phyloP scores from a whole-genome alignment of 1,140 invertebrate species.

The Hylaeus anthracinus region DNA sequence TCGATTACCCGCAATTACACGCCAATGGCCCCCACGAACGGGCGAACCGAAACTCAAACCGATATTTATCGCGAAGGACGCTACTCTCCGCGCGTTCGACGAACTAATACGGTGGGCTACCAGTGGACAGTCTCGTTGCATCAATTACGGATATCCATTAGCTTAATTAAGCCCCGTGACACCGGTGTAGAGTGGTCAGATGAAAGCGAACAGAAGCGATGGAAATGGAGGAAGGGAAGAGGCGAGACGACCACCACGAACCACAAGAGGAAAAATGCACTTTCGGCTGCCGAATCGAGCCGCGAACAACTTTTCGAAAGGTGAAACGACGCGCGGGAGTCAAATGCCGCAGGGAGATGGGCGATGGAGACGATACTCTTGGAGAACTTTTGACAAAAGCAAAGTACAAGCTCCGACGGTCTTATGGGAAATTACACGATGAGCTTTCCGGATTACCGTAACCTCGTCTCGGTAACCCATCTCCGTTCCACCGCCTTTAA shows the following conservation, averaged over 20 bases:
- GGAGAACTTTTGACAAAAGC: constrained; percentile 55
- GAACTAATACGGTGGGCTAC: constrained; percentile 41
- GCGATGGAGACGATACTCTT: constrained; percentile 9
- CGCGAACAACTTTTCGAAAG: neutral
- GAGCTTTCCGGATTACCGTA: constrained; percentile 66
- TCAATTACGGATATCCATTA: constrained; percentile 66
- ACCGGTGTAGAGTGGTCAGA: constrained; percentile 18
- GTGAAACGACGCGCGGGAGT: constrained; percentile 4
- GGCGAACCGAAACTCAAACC: constrained; percentile 11
- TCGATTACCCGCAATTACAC: constrained; percentile 36
- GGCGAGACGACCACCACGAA: neutral
- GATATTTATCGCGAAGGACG: constrained; percentile 25
- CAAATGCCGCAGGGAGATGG: neutral
- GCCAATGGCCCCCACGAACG: neutral
- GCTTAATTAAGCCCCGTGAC: constrained; percentile 60
- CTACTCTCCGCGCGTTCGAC: neutral
- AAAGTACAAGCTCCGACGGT: constrained; percentile 49
- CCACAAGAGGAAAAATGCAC: constrained; percentile 14
- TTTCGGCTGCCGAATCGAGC: constrained; percentile 1
- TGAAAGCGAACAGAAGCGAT: constrained; percentile 15
- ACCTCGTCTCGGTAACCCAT: constrained; percentile 45
- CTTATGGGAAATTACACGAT: constrained; percentile 75
- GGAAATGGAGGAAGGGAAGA: neutral
- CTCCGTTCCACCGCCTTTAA: constrained; percentile 2
- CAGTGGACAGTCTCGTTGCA: constrained; percentile 48